Percentiles rank a stretch among this genome's conserved stretches.
Conservation (phyloP, 2,113 vertebrate genomes). For the Microcebus jonahi region DNA sequence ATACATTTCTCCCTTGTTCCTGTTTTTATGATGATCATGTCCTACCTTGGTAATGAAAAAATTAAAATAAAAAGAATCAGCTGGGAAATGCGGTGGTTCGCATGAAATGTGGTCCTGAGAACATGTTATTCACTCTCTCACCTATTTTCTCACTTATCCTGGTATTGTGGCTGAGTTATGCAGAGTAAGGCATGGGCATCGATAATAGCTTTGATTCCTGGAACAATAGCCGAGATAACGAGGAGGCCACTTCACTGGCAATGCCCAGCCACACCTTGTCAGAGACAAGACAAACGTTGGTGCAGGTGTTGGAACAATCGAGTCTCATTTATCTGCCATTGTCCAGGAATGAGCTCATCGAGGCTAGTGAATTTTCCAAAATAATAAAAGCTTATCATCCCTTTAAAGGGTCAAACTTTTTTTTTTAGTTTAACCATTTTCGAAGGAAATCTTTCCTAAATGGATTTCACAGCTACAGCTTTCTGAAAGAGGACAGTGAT, state of each 20-base stretch:
- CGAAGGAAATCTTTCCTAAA: not conserved
- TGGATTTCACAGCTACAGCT: not conserved
- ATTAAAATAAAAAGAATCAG: slow-evolving; percentile 49
- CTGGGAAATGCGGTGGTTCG: not conserved
- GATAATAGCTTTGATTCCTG: slow-evolving; percentile 60
- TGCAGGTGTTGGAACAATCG: slow-evolving; percentile 64
- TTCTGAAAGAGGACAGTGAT: not conserved
- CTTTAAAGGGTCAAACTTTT: not conserved
- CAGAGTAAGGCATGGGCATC: not conserved
- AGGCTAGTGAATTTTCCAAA: slow-evolving; percentile 25
- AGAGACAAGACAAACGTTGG: not conserved
- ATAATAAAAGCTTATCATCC: slow-evolving; percentile 23
- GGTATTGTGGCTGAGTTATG: not conserved
- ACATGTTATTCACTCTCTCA: not conserved
- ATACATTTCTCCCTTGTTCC: slow-evolving; percentile 14
- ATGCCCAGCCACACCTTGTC: slow-evolving; percentile 27
- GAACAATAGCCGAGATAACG: slow-evolving; percentile 41
- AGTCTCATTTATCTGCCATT: slow-evolving; percentile 51
- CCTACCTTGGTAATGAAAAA: slow-evolving; percentile 57
- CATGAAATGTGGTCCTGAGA: not conserved
- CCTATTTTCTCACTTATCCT: slow-evolving; percentile 56
- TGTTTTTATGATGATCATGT: not conserved
- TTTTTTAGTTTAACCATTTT: slow-evolving; percentile 10
- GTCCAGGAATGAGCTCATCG: slow-evolving; percentile 5
- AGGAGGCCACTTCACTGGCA: slow-evolving; percentile 47